Evolutionary conservation across 2,888 invertebrate species (phyloP).

Genomic region (Erpobdella octoculata): DNA sequence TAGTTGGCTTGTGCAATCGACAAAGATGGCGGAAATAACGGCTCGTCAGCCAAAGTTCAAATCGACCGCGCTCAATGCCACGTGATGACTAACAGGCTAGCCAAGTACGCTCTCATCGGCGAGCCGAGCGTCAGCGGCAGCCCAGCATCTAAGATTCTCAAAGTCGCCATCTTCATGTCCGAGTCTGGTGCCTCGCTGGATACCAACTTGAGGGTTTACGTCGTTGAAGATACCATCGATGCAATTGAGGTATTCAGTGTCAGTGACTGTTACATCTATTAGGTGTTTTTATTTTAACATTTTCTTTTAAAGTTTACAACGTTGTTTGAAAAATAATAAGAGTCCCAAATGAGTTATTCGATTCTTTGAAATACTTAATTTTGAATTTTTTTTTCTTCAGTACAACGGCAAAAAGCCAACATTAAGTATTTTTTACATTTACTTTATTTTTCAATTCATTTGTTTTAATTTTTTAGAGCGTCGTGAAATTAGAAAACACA

Average conservation of each 20-base stretch:
- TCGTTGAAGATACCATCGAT: constrained; percentile 18
- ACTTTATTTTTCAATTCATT: not conserved
- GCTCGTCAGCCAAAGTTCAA: not conserved
- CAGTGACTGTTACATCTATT: too few species aligned
- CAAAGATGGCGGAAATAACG: not conserved
- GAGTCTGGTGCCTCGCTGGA: constrained; percentile 4
- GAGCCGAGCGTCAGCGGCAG: not conserved
- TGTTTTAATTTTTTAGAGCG: constrained; percentile 50
- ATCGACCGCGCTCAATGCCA: constrained; percentile 12
- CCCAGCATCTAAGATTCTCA: constrained; percentile 10
- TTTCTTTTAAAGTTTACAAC: too few species aligned
- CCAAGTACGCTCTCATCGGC: constrained; percentile 19
- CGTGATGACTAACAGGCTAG: constrained; percentile 9
- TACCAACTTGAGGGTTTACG: constrained; percentile 17
- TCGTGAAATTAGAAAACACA: constrained; percentile 57
- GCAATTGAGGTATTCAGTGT: constrained; percentile 19
- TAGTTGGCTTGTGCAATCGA: not conserved
- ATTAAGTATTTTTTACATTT: too few species aligned
- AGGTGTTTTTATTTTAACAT: too few species aligned
- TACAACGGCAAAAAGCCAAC: too few species aligned
- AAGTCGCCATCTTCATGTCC: constrained; percentile 14
- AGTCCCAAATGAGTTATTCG: not conserved
- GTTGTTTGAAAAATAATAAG: not conserved
- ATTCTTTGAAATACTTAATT: not conserved
- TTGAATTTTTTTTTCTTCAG: not conserved